Percentiles rank a stretch among this genome's conserved stretches.
Conservation (phyloP, 1,140 invertebrate genomes). For the Bacillus rossius region DNA sequence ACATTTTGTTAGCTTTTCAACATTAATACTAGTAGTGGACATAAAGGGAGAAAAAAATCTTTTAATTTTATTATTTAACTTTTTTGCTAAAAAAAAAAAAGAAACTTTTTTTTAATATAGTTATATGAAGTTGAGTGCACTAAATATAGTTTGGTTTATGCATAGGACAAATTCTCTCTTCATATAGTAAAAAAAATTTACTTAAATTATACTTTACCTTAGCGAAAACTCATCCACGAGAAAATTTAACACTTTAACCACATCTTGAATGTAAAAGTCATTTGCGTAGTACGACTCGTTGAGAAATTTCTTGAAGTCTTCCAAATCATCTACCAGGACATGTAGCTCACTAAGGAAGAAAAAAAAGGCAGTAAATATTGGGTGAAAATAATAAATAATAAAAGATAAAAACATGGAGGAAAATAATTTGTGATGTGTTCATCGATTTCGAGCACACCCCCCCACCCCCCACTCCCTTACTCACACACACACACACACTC, state of each 20-base stretch:
- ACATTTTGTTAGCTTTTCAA: too few relatives aligned
- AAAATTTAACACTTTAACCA: slow-evolving; percentile 58
- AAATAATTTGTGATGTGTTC: too few relatives aligned
- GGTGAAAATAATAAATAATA: slow-evolving; percentile 3
- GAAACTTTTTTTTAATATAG: not conserved
- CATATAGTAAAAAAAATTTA: not conserved
- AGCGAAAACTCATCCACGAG: slow-evolving; percentile 71
- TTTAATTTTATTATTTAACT: too few relatives aligned
- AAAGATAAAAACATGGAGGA: not conserved
- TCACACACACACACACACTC: too few relatives aligned
- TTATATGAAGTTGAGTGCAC: slow-evolving; percentile 1
- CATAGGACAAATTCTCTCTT: too few relatives aligned
- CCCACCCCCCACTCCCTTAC: too few relatives aligned
- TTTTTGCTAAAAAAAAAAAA: not conserved
- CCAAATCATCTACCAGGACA: slow-evolving; percentile 63
- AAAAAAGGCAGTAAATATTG: too few relatives aligned
- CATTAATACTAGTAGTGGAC: too few relatives aligned
- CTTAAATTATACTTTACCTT: slow-evolving; percentile 24
- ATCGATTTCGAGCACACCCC: too few relatives aligned
- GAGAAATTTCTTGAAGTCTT: slow-evolving; percentile 60
- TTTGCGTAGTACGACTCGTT: slow-evolving; percentile 73
- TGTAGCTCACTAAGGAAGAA: slow-evolving; percentile 52
- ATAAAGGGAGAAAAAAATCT: too few relatives aligned
- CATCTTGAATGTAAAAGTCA: slow-evolving; percentile 76
- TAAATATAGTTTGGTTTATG: too few relatives aligned